These are phyloP conservation scores for Apodemia hepburni DNA, from an alignment of 2,888 invertebrate genomes.

Conservation along the genomic window DNA sequence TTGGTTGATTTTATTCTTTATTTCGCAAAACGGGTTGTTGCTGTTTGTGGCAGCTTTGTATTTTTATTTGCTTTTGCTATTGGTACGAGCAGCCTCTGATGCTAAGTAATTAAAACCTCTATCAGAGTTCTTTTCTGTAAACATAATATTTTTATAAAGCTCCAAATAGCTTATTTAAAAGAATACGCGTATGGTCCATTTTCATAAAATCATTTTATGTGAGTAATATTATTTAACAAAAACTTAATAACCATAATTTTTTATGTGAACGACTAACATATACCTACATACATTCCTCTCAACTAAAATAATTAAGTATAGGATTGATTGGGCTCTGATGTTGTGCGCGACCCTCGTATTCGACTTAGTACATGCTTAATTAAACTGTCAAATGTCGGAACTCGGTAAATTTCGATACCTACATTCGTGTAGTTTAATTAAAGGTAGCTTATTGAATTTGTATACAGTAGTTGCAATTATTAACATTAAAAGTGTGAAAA, in stretches of 20 bases:
- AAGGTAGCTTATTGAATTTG: constrained; percentile 28
- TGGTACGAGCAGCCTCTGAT: constrained; percentile 32
- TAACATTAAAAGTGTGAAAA: background rate
- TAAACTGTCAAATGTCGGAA: constrained; percentile 48
- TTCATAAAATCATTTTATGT: constrained; percentile 13
- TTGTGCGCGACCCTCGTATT: constrained; percentile 44
- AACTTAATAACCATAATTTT: no score
- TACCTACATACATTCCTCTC: constrained; percentile 19
- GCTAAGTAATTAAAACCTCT: constrained; percentile 41
- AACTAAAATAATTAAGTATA: constrained; percentile 29
- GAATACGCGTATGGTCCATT: constrained; percentile 2
- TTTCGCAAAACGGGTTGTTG: constrained; percentile 33
- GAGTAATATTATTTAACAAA: background rate
- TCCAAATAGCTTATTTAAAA: constrained; percentile 12
- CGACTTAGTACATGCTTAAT: constrained; percentile 48
- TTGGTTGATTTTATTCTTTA: constrained; percentile 28
- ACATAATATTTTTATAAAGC: constrained; percentile 6
- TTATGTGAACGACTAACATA: no score
- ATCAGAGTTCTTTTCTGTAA: constrained; percentile 31
- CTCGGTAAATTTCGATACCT: constrained; percentile 35
- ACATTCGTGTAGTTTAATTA: constrained; percentile 22
- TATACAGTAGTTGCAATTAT: background rate
- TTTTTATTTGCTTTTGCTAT: constrained; percentile 36
- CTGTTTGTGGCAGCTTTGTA: constrained; percentile 31
- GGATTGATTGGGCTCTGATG: constrained; percentile 46